Conservation (phyloP, 2,888 invertebrate genomes). For the Dolichopus griseipennis region DNA sequence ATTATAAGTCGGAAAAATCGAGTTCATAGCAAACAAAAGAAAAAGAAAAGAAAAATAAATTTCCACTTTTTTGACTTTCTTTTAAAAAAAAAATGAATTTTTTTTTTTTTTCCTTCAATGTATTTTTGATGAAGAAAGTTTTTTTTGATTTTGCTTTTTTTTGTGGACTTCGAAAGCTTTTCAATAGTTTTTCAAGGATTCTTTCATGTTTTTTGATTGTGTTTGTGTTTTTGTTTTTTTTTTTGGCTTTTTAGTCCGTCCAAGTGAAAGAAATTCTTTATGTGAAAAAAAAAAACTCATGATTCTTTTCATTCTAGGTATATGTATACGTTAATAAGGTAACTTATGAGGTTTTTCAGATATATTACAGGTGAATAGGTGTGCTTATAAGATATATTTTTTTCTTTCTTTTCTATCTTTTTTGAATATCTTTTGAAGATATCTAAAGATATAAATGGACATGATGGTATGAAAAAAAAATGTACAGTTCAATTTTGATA, state of each 20-base stretch:
- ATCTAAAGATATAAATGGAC: background rate
- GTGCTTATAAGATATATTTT: background rate
- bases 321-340: background rate
- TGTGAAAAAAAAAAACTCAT: background rate
- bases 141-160: background rate
- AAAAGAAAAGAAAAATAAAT: background rate
- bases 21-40: background rate
- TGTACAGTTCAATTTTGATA: background rate
- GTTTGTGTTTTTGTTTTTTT: background rate
- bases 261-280: background rate
- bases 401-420: background rate
- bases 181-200: conserved; percentile 3
- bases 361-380: background rate
- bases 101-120: background rate
- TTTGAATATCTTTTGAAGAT: too few relatives aligned
- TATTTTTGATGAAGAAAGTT: too few relatives aligned
- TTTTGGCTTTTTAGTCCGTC: background rate
- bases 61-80: background rate
- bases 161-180: conserved; percentile 2
- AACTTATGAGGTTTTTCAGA: background rate
- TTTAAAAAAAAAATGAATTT: background rate
- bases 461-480: background rate
- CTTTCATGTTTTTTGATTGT: too few relatives aligned
- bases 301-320: background rate
- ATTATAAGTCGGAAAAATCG: background rate